Evolutionary conservation across 2,113 vertebrate genomes (phyloP), one percentile per base, ranked within the genome.

Genomic region (Gila orcuttii): DNA sequence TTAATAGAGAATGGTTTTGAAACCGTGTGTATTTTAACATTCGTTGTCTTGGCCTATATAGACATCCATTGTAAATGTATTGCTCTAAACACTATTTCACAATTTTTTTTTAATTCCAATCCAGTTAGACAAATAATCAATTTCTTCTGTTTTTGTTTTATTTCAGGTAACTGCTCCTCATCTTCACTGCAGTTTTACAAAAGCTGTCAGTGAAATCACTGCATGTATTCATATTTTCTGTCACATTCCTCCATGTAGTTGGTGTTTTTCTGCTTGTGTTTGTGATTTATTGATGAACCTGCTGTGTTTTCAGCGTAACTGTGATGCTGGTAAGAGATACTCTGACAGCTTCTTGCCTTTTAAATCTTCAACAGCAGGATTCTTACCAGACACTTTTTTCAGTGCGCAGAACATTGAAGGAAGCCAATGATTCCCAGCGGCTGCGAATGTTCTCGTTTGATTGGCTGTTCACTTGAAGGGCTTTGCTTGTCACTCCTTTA

Each of bases 301-400:
- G 33, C 55, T 9, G 57, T 25, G 23, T 42, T 79, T 57, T 42
- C 33, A 45, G 19, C 0, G 12, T 6, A 39, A 7, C 55, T 79
- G 21, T 15, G 52, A 57, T 25, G 21, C 33, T 23, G 33, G 76
- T 13, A 8, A 79, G 75, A 78, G 50, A 78, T 17, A 19, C 55
- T 42, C 12, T 62, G 77, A 79, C 31, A 59, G 19, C 77, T 19
- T 60, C 76, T 60, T 39, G 6, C 3, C 50, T 59, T n/a, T 79
- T 60, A 79, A 79, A 62, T 62, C 33, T 79, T 79, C 77, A 79
- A 79, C 33, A 15, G 77, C 77, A 15, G 33, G 57, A 62, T n/a
- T n/a, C 21, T 1, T 11, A 42, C 10, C 19, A 42, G 9, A 12
- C 4, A 11, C 3, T 12, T 12, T 60, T 79, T n/a, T 57, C 52